Conservation (phyloP, 64 coral and sea anemone species). For the Actinia equina region DNA sequence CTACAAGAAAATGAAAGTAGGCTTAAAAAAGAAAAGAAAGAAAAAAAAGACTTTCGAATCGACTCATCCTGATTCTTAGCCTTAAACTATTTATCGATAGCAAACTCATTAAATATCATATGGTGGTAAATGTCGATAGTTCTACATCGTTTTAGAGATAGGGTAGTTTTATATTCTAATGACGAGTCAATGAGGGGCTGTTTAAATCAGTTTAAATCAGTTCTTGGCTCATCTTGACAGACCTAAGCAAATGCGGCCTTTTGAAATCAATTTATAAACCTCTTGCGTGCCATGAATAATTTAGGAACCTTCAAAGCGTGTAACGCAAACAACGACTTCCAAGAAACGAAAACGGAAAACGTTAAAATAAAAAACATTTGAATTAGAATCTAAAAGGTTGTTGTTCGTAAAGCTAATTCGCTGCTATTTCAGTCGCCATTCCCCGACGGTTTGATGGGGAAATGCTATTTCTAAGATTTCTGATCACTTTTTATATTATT, state of each 20-base stretch:
- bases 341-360: background rate
- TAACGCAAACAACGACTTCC: background rate
- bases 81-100: background rate
- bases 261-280: background rate
- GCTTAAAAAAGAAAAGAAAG: background rate
- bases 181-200: too few relatives aligned
- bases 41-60: background rate
- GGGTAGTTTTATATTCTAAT: too few relatives aligned
- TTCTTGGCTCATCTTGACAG: background rate
- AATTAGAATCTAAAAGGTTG: too few relatives aligned
- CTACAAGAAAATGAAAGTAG: background rate
- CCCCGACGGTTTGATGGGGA: too few relatives aligned
- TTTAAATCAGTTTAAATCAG: too few relatives aligned
- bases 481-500: background rate
- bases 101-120: background rate
- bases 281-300: background rate
- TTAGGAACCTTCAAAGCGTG: background rate
- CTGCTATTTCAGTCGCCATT: too few relatives aligned
- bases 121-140: too few relatives aligned
- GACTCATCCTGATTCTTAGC: background rate
- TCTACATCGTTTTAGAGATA: too few relatives aligned
- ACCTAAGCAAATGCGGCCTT: background rate
- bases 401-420: too few relatives aligned
- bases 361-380: background rate
- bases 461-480: background rate